Base-by-base conservation (phyloP, 2,888 invertebrate species). In the Tenthredo scrophulariae region DNA sequence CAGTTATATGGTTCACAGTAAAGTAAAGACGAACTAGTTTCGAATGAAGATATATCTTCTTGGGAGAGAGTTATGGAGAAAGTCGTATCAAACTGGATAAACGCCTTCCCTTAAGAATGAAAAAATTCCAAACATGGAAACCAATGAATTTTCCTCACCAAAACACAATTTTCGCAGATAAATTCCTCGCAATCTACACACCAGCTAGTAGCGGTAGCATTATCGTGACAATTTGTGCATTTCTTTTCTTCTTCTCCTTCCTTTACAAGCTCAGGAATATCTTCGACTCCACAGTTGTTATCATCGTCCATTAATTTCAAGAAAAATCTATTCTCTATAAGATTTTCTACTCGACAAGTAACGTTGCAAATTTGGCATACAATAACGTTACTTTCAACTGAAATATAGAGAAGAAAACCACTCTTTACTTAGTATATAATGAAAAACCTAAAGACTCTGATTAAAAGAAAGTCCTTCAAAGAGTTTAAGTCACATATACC, bases 181-280 rank as follows among this genome's bases (percentile, higher is more conserved):
- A 97, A 98, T 94, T 98, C 98, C 0, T 97, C 96, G 93, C 98
- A 98, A 92, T 98, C 97, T 15, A 96, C 96, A 94, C 98, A 98
- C 96, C 97, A 98, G 91, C 97, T 97, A 85, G 97, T 96, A 85
- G 98, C 98, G 26, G 95, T 95, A 87, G 97, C 96, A 88, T 97
- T 96, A 91, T 98, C 98, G 88, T 96, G 97, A 93, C 98, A 98
- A 93, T 97, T 97, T 91, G 97, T 98, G 94, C 98, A 98, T 91
- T 95, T 96, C 84, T 95, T 93, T 75, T 95, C 95, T 65, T 89
- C 89, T 87, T 91, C 91, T 86, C 86, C 88, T 87, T 91, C 91
- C 86, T 90, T 91, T 13, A 87, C 87, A 37, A 91, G 91, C 0
- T 83, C 83, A 0, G 88, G 84, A 92, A 80, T 26, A 4, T 92